A percentile compares a stretch with the other conserved stretches of the same genome.
Evolutionary conservation across 1,140 invertebrate genomes (phyloP).

Genomic region (Holotrichia oblita): DNA sequence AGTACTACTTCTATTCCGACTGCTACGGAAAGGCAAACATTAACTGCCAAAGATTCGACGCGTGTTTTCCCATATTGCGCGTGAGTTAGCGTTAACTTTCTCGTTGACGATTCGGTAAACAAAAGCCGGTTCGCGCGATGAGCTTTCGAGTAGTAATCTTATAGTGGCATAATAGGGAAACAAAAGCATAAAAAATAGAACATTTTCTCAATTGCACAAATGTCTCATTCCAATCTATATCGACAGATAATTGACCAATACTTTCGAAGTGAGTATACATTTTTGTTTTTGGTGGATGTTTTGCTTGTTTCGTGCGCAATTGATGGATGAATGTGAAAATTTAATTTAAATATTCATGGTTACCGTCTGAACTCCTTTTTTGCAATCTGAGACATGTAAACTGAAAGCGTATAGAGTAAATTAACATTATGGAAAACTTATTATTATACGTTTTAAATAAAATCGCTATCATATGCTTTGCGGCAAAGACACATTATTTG

Average conservation of each 20-base stretch:
- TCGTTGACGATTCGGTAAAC: background rate
- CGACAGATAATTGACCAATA: slow-evolving; percentile 36
- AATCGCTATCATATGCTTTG: too few relatives aligned
- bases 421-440: too few relatives aligned
- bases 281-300: background rate
- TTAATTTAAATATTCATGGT: too few relatives aligned
- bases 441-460: too few relatives aligned
- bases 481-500: too few relatives aligned
- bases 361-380: background rate
- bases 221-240: slow-evolving; percentile 40
- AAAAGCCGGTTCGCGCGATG: background rate
- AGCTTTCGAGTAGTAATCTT: background rate
- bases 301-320: background rate
- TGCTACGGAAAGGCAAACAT: background rate
- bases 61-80: background rate
- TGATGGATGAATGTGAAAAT: background rate
- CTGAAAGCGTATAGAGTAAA: too few relatives aligned
- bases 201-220: slow-evolving; percentile 13
- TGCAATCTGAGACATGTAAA: background rate
- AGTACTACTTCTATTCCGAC: background rate
- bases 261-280: slow-evolving; percentile 39
- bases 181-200: background rate
- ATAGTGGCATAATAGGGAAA: background rate
- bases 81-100: background rate
- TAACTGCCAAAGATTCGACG: background rate